Evolutionary conservation across 2,113 vertebrate species (phyloP), one percentile per base, ranked within the genome.

Genomic region (Probosciger aterrimus): DNA sequence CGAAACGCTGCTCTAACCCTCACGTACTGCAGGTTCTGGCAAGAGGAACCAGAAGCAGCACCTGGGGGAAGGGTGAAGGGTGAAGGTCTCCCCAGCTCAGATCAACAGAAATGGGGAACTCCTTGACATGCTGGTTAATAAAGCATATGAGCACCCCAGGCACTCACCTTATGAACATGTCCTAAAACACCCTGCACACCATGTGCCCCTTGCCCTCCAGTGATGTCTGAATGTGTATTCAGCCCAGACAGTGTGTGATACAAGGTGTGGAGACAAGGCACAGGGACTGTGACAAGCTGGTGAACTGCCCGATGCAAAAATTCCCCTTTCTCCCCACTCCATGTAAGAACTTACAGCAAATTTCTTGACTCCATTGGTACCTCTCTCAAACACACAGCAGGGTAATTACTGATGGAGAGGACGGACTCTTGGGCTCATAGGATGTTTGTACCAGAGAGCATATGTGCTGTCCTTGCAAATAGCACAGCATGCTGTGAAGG

Each of bases 391-490:
- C 33, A 69, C 33, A 30, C 8, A 11, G 44, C 55, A 59, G 59
- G 33, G 55, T 76, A 67, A 35, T 62, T 37, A 62, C 70, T 50
- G 63, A 59, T 35, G 41, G 43, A 75, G 18, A 88, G 39, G 35
- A 84, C 1, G 5, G 76, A 53, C 39, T 86, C 52, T 35, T 67
- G 86, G 64, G 44, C 24, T 84, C 22, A 49, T 18, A 67, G 59
- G 63, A 41, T 59, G 16, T 19, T 81, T 84, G 68, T 79, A 88
- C 43, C 84, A 90, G 31, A 92, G 6, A 82, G 28, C 44, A 41
- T 64, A 86, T 73, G 39, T 81, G 67, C 92, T 90, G 59, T 62
- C 84, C 88, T 88, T 82, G 84, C 65, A 81, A 89, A 90, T 41
- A 76, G 62, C 83, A 82, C 77, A 62, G 81, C 71, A 28, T 47